Conservation (phyloP, 2,888 invertebrate genomes). For the Noctua janthe region DNA sequence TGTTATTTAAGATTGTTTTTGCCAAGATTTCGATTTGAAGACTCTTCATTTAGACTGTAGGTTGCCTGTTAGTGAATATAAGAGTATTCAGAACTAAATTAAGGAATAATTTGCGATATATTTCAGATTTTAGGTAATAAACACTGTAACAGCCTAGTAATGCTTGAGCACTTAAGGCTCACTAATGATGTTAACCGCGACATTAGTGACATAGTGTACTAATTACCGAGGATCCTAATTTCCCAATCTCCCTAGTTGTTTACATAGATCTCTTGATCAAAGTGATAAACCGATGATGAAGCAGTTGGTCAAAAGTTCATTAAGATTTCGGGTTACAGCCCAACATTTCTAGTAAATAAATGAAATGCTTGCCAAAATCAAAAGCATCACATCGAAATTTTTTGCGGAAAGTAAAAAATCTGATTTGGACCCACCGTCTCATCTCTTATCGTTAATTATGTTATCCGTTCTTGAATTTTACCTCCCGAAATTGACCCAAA, state of each 20-base stretch:
- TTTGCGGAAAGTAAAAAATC: constrained; percentile 35
- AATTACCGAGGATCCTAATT: constrained; percentile 43
- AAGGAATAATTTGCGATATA: background rate
- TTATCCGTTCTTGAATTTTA: constrained; percentile 60
- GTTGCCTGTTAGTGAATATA: background rate
- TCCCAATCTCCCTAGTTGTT: constrained; percentile 25
- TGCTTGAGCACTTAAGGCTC: constrained; percentile 13
- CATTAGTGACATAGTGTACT: constrained; percentile 41
- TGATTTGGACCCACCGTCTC: constrained; percentile 45
- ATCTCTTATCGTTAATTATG: constrained; percentile 57
- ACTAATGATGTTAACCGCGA: constrained; percentile 43
- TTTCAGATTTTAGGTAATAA: constrained; percentile 17
- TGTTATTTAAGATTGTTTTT: accelerated
- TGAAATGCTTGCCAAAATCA: constrained; percentile 28
- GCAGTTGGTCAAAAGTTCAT: constrained; percentile 15
- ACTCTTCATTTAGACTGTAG: background rate
- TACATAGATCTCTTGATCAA: constrained; percentile 35
- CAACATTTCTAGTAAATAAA: constrained; percentile 22
- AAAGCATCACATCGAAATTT: constrained; percentile 31
- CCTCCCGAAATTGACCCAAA: constrained; percentile 54
- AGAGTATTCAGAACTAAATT: background rate
- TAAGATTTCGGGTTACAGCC: constrained; percentile 11
- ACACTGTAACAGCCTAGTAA: constrained; percentile 42
- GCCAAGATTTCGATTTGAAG: background rate
- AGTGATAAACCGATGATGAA: constrained; percentile 31